phyloP scores from a whole-genome alignment of 2,888 invertebrate genomes.

The Ectobius pallidus region DNA sequence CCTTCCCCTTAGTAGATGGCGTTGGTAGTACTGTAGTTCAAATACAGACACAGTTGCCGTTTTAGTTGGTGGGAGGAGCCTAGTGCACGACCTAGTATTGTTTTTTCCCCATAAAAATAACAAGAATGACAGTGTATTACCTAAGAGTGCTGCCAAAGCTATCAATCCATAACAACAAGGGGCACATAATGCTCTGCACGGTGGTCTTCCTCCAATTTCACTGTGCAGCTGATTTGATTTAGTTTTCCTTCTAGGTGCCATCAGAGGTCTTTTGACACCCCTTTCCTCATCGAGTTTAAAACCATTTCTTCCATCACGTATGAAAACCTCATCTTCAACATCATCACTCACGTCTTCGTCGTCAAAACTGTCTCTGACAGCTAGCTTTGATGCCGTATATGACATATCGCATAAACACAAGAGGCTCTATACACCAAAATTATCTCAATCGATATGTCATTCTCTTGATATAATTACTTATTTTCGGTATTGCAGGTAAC shows the following conservation, averaged over 20 bases:
- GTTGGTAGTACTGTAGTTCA: too few species aligned
- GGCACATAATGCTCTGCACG: constrained; percentile 65
- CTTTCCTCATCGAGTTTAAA: constrained; percentile 69
- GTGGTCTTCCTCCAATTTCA: constrained; percentile 60
- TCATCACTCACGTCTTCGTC: constrained; percentile 73
- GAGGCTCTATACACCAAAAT: too few species aligned
- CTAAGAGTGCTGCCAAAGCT: constrained; percentile 64
- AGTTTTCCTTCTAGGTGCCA: constrained; percentile 72
- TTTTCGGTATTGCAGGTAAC: too few species aligned
- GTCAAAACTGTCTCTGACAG: constrained; percentile 71
- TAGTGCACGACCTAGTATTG: too few species aligned
- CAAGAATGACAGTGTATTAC: too few species aligned
- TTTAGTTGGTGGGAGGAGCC: too few species aligned
- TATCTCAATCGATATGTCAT: too few species aligned
- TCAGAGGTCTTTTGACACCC: constrained; percentile 72
- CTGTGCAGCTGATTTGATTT: constrained; percentile 58
- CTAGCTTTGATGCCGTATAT: constrained; percentile 61
- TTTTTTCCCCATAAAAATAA: too few species aligned
- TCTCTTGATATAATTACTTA: too few species aligned
- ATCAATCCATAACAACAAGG: constrained; percentile 70
- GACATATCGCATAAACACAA: too few species aligned
- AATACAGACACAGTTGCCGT: too few species aligned
- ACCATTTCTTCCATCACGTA: constrained; percentile 71
- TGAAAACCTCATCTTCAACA: constrained; percentile 79
- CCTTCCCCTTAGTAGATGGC: too few species aligned